Base-by-base conservation (phyloP, 1,140 invertebrate genomes). In the Brachionus rotundiformis region DNA sequence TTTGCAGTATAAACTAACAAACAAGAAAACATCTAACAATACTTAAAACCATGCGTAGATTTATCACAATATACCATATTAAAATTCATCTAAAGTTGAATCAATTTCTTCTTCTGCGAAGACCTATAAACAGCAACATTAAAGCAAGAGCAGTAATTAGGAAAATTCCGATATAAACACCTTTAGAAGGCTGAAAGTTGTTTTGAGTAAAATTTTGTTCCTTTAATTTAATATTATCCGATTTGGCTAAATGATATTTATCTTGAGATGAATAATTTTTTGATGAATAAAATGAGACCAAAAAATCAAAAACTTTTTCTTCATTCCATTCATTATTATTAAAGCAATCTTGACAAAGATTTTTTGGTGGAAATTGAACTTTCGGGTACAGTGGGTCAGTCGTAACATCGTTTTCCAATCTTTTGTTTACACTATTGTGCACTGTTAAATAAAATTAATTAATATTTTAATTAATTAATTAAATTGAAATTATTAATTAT, bases 371-470 rank as follows among this genome's bases (percentile, higher is more conserved):
- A 88, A 96, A 99, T 85, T 95, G 93, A 44, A 93, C 90, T 88
- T 99, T 99, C 0, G 92, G 94, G 88, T 93, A 91, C 76, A 90
- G 84, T 0, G 95, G 95, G 89, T 99, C 97, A 87, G 98, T 95
- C 10, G 93, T 95, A 4, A 88, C 63, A 86, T 97, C 94, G 0
- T 93, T 93, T 33, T 92, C 90, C 13, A 98, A 87, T 83, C 96
- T 90, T 82, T 92, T 89, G 84, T 99, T 99, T 0, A 95, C 95
- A 83, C 86, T 13, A 19, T 82, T 82, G 7, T 82, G 81, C 27
- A 82, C 81, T 73, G 3, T 11, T 13, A 47, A 29, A 19, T 16
- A 33, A 63, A 81, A 25, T 23, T 7, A 25, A 31, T 65, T 1
- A 29, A 3, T 19, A 10, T 47, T 25, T n/a, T 23, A 3, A 16